These are phyloP conservation scores for Aphelenchoides avenae DNA, from an alignment of 1,140 invertebrate genomes.

Conservation along the genomic window DNA sequence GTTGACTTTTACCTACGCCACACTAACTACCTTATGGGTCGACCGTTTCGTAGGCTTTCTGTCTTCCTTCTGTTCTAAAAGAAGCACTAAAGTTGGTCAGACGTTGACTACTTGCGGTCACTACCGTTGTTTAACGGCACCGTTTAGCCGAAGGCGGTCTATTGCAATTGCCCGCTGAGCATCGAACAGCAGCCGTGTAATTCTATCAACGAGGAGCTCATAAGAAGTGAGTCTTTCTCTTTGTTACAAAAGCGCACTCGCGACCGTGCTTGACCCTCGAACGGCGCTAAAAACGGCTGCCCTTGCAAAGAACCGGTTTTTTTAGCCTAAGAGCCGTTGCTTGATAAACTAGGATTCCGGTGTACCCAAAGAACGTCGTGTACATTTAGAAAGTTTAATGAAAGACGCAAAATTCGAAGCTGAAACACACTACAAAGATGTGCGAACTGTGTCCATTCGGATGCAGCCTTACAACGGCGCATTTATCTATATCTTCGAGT, in stretches of 20 bases:
- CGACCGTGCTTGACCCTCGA: too few species aligned
- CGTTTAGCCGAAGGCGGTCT: constrained; percentile 44
- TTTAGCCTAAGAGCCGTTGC: too few species aligned
- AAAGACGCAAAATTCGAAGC: too few species aligned
- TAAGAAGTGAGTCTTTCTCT: constrained; percentile 26
- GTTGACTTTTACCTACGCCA: constrained; percentile 6
- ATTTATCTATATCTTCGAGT: constrained; percentile 47
- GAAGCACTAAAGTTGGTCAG: background rate
- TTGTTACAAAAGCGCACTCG: too few species aligned
- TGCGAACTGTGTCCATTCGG: constrained; percentile 30
- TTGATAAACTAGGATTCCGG: too few species aligned
- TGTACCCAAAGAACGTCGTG: too few species aligned
- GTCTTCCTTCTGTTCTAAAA: constrained; percentile 1
- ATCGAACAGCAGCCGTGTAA: constrained; percentile 33
- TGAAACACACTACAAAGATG: constrained; percentile 23
- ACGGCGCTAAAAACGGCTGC: too few species aligned
- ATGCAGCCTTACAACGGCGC: constrained; percentile 29
- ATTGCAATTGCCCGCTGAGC: constrained; percentile 46
- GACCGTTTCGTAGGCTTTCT: background rate
- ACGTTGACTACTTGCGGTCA: background rate
- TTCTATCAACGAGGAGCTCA: constrained; percentile 42
- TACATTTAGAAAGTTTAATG: too few species aligned
- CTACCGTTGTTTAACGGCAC: background rate
- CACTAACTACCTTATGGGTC: background rate
- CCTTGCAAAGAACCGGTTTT: too few species aligned